These are phyloP conservation scores for Oceanodroma tethys DNA, from an alignment of 2,113 vertebrate genomes.

Conservation along the genomic window DNA sequence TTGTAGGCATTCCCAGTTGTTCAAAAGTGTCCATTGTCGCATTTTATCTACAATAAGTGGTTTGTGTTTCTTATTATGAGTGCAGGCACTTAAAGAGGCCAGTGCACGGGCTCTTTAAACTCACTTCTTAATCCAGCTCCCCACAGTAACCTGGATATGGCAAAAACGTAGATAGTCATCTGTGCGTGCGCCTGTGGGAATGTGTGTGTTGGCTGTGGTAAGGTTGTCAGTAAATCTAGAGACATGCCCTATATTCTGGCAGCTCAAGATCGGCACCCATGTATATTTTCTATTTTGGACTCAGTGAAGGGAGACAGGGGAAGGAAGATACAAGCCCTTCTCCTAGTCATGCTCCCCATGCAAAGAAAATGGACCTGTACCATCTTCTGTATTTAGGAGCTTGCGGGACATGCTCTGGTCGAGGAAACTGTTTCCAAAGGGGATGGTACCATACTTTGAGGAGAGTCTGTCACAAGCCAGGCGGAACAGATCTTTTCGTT, in stretches of 20 bases:
- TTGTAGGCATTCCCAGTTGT: background rate
- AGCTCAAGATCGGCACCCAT: background rate
- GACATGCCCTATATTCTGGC: background rate
- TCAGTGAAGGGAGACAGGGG: background rate
- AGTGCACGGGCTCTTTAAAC: background rate
- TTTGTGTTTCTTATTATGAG: background rate
- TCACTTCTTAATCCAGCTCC: background rate
- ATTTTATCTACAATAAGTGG: background rate
- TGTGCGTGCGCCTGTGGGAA: background rate
- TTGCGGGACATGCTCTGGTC: background rate
- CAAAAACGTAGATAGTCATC: background rate
- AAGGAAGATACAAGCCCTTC: background rate
- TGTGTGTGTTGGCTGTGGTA: background rate
- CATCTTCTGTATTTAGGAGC: background rate
- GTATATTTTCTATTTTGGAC: background rate
- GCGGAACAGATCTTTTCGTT: background rate
- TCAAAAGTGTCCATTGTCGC: background rate
- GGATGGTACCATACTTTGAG: background rate
- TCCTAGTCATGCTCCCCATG: background rate
- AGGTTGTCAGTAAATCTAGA: conserved; percentile 32
- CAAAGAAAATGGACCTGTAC: background rate
- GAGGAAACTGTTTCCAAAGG: background rate
- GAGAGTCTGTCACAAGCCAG: background rate
- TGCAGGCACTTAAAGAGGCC: background rate
- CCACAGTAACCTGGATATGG: background rate